These are phyloP conservation scores for Euphydryas editha DNA, from an alignment of 2,888 invertebrate species.

Conservation along the genomic window DNA sequence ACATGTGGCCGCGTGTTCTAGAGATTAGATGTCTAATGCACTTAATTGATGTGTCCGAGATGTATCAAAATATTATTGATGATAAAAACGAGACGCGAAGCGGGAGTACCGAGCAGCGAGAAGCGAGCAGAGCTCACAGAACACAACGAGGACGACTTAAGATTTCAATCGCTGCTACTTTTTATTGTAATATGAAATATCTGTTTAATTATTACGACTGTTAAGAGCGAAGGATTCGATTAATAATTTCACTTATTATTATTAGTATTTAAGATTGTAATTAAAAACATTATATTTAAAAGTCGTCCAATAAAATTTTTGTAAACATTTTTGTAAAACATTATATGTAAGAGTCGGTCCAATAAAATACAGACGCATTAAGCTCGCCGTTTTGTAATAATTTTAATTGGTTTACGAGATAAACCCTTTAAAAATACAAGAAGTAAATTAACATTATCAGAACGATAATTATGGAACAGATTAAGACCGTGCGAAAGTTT, in stretches of 20 bases:
- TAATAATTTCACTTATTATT: not conserved
- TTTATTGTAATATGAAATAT: constrained; percentile 26
- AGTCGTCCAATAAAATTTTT: not conserved
- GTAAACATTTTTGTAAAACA: no score
- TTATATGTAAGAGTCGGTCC: no score
- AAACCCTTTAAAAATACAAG: not conserved
- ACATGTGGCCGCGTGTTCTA: constrained; percentile 8
- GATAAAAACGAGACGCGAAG: constrained; percentile 35
- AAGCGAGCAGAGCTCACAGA: constrained; percentile 15
- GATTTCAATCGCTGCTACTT: constrained; percentile 21
- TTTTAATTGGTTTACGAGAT: not conserved
- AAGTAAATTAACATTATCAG: not conserved
- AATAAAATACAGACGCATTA: not conserved
- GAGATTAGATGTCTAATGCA: constrained; percentile 34
- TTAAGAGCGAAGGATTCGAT: not conserved
- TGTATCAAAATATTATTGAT: constrained; percentile 40
- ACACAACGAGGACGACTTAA: constrained; percentile 26
- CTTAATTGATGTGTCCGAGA: constrained; percentile 38
- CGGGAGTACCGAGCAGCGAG: constrained; percentile 28
- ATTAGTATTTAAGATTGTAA: not conserved
- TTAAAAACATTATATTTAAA: no score
- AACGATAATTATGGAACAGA: not conserved
- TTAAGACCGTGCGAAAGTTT: not conserved
- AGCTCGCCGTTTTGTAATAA: not conserved
- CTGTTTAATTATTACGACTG: constrained; percentile 24